Conservation (phyloP, 2,888 invertebrate species). For the Bimastos eiseni region DNA sequence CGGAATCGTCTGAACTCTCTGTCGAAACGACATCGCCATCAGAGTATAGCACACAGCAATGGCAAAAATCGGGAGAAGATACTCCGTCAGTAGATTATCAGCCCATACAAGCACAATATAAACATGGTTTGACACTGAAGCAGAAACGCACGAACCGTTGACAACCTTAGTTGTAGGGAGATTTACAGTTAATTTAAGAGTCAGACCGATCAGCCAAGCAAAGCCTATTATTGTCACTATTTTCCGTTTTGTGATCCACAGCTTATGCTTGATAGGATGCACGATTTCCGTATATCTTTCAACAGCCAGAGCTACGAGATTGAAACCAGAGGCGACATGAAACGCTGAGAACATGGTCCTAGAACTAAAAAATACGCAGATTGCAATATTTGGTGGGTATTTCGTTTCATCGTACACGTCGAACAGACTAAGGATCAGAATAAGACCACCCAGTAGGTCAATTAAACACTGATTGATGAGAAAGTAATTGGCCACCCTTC, state of each 20-base stretch:
- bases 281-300: too few species aligned
- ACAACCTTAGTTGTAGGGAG: too few species aligned
- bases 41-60: not conserved
- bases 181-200: not conserved
- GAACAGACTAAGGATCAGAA: not conserved
- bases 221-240: too few species aligned
- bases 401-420: not conserved
- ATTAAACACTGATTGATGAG: not conserved
- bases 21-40: not conserved
- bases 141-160: not conserved
- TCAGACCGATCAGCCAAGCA: too few species aligned
- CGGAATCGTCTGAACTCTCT: not conserved
- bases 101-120: not conserved
- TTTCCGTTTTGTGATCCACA: too few species aligned
- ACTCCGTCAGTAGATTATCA: too few species aligned
- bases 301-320: not conserved
- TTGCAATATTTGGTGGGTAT: not conserved
- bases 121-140: not conserved
- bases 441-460: not conserved
- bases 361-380: not conserved
- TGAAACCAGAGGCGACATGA: not conserved
- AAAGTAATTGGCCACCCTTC: too few species aligned
- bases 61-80: too few species aligned
- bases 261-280: too few species aligned
- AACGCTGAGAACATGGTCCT: not conserved